Base-by-base conservation (phyloP, 2,888 invertebrate species). In the Helicoverpa assulta region DNA sequence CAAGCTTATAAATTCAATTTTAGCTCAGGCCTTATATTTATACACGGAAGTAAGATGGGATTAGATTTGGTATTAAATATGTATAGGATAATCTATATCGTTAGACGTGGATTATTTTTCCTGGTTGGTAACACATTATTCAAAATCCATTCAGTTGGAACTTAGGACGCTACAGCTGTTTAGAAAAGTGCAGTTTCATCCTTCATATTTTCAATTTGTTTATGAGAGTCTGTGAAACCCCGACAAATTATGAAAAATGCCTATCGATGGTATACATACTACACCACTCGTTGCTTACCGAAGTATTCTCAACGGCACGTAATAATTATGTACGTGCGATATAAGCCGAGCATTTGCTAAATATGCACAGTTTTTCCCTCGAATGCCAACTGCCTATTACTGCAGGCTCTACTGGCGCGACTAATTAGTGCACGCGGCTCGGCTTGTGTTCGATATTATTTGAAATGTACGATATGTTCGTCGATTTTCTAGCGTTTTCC, bases 31-130 rank as follows among this genome's bases (percentile, higher is more conserved):
- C 21, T 56, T 40, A 54, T 66, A 74, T 79, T 66, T 50, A 47
- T 57, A 56, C 55, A 60, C 55, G 37, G 59, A 56, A 56, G 21
- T 57, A 62, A 26, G 40, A 3, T 47, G 12, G 19, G 21, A 26
- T 29, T 29, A 40, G 53, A 26, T 19, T 51, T 51, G 51, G 19
- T 14, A 40, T 57, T 67, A 79, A 57, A 74, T 75, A 79, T 75
- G 61, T 47, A 74, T 60, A 58, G 51, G 52, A 26, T 29, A 43
- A 52, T 57, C 47, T 56, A 40, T 78, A 58, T 75, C 47, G 51
- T 70, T 47, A 59, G 55, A 62, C 69, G 53, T 61, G 37, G 18
- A 47, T 47, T 12, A 43, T 40, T 79, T 4, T 52, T 37, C n/a
- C n/a, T 47, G 51, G 29, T 21, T 47, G 61, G 47, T 73, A 54